phyloP scores from a whole-genome alignment of 1,140 invertebrate genomes.

The Neodiprion pinetum region DNA sequence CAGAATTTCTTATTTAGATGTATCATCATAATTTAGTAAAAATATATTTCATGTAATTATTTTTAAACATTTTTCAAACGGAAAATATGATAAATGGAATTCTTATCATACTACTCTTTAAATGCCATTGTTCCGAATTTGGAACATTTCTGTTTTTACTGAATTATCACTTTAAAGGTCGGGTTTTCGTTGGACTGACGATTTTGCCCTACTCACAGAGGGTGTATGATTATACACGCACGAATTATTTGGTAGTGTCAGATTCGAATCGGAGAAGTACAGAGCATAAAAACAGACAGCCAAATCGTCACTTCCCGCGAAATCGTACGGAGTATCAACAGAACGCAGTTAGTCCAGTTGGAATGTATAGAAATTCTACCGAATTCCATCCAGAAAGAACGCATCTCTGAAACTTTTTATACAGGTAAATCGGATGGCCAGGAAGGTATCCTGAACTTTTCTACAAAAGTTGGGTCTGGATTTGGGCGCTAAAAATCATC shows the following conservation, averaged over 20 bases:
- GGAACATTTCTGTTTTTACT: background rate
- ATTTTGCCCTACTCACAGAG: background rate
- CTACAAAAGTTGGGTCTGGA: no score
- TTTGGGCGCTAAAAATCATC: no score
- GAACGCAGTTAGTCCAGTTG: no score
- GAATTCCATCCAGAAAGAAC: no score
- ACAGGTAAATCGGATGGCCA: no score
- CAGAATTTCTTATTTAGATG: background rate
- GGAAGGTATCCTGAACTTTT: no score
- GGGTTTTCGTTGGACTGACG: background rate
- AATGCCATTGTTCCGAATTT: background rate
- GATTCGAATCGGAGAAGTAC: background rate
- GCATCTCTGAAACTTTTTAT: no score
- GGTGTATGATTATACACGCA: background rate
- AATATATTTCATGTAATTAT: background rate
- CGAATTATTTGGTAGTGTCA: background rate
- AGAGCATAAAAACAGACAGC: no score
- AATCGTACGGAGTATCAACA: no score
- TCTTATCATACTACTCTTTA: background rate
- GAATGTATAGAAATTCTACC: no score
- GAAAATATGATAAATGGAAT: background rate
- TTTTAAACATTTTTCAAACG: background rate
- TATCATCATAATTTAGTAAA: background rate
- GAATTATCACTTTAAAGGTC: background rate
- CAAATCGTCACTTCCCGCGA: no score